These are phyloP conservation scores for Nemurella pictetii DNA, from an alignment of 2,888 invertebrate genomes.

Conservation along the genomic window DNA sequence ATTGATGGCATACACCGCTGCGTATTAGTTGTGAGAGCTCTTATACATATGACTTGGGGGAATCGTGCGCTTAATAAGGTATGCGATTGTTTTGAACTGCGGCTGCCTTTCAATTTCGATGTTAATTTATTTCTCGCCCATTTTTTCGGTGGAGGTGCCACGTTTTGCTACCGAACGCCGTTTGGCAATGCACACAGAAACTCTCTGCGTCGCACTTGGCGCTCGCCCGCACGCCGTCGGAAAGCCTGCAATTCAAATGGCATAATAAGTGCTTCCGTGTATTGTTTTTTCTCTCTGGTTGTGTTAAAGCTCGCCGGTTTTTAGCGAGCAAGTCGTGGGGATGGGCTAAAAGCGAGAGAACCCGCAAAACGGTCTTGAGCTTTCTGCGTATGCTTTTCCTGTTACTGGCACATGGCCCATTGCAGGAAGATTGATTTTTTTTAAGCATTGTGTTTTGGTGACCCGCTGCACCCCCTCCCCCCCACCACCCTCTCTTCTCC, in stretches of 20 bases:
- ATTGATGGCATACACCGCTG: background rate
- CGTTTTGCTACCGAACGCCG: background rate
- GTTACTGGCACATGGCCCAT: conserved; percentile 19
- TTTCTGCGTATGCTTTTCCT: background rate
- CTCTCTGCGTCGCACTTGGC: background rate
- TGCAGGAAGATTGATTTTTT: conserved; percentile 18
- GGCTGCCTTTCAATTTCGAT: background rate
- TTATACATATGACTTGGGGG: background rate
- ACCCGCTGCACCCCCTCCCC: background rate
- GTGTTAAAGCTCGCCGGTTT: background rate
- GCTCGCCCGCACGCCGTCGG: background rate
- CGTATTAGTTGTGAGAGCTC: background rate
- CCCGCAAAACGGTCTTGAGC: background rate
- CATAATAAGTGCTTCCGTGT: background rate
- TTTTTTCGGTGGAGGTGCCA: background rate
- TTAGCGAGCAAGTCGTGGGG: background rate
- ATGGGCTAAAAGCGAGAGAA: background rate
- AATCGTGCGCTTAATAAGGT: background rate
- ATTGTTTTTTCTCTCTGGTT: background rate
- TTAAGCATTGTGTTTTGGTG: conserved; percentile 14
- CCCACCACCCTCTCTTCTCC: background rate
- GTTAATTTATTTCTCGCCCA: background rate
- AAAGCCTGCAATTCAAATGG: background rate
- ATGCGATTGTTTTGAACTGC: background rate
- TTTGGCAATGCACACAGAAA: background rate